These are phyloP conservation scores for Brachyptera risi DNA, from an alignment of 2,888 invertebrate species.

Conservation along the genomic window DNA sequence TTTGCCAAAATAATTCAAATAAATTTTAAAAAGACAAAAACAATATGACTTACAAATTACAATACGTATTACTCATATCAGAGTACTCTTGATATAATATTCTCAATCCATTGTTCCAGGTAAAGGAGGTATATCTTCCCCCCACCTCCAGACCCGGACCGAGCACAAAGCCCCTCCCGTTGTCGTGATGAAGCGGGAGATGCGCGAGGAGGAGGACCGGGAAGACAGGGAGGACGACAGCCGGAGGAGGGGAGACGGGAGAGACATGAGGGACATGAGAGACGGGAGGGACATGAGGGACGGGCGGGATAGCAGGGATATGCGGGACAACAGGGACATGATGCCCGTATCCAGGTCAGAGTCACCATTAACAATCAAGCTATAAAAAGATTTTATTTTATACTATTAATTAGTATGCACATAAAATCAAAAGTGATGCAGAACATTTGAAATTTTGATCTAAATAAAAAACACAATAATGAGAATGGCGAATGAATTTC, in stretches of 20 bases:
- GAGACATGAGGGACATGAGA: constrained; percentile 64
- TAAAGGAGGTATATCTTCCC: constrained; percentile 50
- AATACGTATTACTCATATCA: too few relatives aligned
- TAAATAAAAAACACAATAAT: too few relatives aligned
- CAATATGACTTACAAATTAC: too few relatives aligned
- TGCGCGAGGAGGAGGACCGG: constrained; percentile 71
- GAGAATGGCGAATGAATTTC: too few relatives aligned
- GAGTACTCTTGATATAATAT: too few relatives aligned
- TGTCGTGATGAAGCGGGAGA: constrained; percentile 81
- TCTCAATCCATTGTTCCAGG: constrained; percentile 17
- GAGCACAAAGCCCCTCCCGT: constrained; percentile 88
- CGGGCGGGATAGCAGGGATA: not conserved
- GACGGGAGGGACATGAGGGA: constrained; percentile 51
- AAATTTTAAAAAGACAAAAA: too few relatives aligned
- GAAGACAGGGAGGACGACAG: constrained; percentile 33
- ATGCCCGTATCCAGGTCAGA: constrained; percentile 29
- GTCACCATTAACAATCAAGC: too few relatives aligned
- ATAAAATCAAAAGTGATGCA: too few relatives aligned
- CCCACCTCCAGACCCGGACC: constrained; percentile 59
- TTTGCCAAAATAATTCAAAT: too few relatives aligned
- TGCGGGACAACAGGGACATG: not conserved
- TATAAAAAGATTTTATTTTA: too few relatives aligned
- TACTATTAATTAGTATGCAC: too few relatives aligned
- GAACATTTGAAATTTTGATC: too few relatives aligned
- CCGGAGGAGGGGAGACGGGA: constrained; percentile 64